phyloP scores from a whole-genome alignment of 2,888 invertebrate species.

The Caenorhabditis afra region DNA sequence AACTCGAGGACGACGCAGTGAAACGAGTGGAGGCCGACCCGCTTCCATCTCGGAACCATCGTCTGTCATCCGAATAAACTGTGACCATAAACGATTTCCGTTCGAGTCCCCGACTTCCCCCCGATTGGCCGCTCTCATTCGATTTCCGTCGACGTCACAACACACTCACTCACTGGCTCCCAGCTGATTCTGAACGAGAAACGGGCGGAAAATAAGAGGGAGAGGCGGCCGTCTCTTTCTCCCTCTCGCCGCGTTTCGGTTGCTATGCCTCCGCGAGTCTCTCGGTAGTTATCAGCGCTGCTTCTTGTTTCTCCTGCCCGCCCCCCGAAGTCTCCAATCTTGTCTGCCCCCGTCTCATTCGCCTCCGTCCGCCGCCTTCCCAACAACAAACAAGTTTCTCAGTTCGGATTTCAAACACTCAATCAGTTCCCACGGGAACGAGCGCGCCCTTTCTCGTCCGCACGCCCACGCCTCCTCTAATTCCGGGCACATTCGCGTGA shows the following conservation, averaged over 20 bases:
- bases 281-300: neutral
- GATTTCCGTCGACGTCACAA: conserved; percentile 9
- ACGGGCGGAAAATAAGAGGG: neutral
- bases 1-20: neutral
- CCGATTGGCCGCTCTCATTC: neutral
- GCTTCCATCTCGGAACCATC: too few relatives aligned
- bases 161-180: conserved; percentile 2
- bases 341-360: neutral
- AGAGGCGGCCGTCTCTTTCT: neutral
- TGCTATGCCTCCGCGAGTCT: neutral
- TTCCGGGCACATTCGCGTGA: too few relatives aligned
- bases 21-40: too few relatives aligned
- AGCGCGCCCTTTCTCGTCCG: too few relatives aligned
- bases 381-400: too few relatives aligned
- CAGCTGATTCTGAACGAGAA: conserved; percentile 30
- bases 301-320: too few relatives aligned
- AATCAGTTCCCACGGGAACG: too few relatives aligned
- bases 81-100: too few relatives aligned
- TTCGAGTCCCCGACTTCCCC: neutral
- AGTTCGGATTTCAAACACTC: too few relatives aligned
- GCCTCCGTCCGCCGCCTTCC: too few relatives aligned
- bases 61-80: too few relatives aligned
- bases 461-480: too few relatives aligned
- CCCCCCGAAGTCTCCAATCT: neutral
- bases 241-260: neutral